phyloP scores from a whole-genome alignment of 2,797 vertebrate species.

The Neomorphus geoffroyi region DNA sequence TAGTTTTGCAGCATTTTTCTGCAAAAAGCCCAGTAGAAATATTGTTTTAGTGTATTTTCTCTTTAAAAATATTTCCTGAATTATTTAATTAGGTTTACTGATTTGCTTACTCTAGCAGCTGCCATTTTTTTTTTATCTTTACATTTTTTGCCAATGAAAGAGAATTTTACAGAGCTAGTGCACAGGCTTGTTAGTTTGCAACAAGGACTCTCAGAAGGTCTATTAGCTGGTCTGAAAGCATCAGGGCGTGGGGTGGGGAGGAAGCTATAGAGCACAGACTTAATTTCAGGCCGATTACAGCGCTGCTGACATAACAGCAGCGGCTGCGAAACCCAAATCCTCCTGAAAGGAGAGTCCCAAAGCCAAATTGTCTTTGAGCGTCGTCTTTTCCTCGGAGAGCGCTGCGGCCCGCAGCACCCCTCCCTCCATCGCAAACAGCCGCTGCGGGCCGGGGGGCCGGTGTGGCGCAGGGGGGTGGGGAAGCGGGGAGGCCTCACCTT shows the following conservation, averaged over 20 bases:
- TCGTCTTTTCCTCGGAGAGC: rapidly evolving
- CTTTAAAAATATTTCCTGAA: not conserved
- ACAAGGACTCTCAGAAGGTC: not conserved
- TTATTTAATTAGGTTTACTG: not conserved
- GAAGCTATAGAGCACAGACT: not conserved
- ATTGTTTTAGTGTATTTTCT: not conserved
- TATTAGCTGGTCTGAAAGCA: not conserved
- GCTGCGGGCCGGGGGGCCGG: too few relatives aligned
- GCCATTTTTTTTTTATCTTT: not conserved
- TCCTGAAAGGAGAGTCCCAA: not conserved
- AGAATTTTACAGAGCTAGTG: not conserved
- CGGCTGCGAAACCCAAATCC: not conserved
- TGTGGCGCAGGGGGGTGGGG: too few relatives aligned
- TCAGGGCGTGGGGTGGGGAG: not conserved
- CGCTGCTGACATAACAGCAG: not conserved
- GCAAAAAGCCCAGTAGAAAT: rapidly evolving
- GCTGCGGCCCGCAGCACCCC: not conserved
- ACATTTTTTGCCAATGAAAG: rapidly evolving
- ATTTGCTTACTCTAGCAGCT: not conserved
- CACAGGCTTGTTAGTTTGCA: not conserved
- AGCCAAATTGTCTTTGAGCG: rapidly evolving
- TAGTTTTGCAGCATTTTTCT: not conserved
- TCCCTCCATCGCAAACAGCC: not conserved
- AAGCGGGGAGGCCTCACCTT: conserved; percentile 80
- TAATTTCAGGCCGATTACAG: not conserved